Conservation (phyloP, 2,797 vertebrate genomes). For the Decapterus maruadsi region DNA sequence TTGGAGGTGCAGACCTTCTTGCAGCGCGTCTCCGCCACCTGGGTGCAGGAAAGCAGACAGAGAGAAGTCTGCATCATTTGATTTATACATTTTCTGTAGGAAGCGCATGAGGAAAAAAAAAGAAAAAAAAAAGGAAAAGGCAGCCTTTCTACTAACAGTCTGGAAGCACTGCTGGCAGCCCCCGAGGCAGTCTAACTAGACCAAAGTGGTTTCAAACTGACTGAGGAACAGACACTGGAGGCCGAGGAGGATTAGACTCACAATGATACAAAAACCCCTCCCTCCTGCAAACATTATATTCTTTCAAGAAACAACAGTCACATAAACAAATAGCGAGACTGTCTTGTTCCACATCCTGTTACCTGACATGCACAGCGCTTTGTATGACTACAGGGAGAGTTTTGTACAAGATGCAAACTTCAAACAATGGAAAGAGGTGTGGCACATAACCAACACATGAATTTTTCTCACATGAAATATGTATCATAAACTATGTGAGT, state of each 20-base stretch:
- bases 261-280: neutral
- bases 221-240: constrained; percentile 8
- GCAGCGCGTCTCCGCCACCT: constrained; percentile 97
- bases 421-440: neutral
- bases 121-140: neutral
- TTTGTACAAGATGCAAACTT: neutral
- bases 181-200: constrained; percentile 7
- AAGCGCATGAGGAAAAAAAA: constrained; percentile 1
- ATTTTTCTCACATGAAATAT: no score
- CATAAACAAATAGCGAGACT: neutral
- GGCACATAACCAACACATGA: neutral
- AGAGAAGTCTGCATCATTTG: constrained; percentile 1
- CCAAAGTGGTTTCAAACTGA: constrained; percentile 23
- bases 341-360: neutral
- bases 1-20: constrained; percentile 99
- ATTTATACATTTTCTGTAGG: neutral
- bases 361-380: no score
- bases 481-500: neutral
- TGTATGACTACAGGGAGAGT: neutral
- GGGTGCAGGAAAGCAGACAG: constrained; percentile 5
- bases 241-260: neutral
- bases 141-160: neutral
- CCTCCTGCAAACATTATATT: neutral
- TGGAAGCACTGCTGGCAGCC: neutral
- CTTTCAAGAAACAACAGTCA: neutral